A percentile compares a stretch with the other conserved stretches of the same genome.
Conservation (phyloP, 2,888 invertebrate species). For the Mimachlamys varia region DNA sequence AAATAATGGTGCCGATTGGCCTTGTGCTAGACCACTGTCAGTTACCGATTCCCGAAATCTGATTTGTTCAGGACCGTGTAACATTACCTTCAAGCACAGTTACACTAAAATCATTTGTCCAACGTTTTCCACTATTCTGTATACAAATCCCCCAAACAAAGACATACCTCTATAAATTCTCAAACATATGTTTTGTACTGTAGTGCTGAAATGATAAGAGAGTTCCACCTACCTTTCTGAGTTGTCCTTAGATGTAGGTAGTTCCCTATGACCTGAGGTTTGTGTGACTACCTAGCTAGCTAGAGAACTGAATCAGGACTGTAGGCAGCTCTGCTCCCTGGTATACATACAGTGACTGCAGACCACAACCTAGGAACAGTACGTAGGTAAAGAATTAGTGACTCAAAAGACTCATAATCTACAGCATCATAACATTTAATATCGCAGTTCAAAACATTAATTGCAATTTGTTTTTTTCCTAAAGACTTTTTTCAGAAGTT, state of each 20-base stretch:
- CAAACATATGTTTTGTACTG: no score
- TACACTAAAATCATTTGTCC: not conserved
- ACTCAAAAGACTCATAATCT: not conserved
- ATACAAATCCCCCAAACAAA: no score
- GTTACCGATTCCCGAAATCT: not conserved
- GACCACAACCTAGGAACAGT: not conserved
- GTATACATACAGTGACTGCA: not conserved
- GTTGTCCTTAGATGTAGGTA: no score
- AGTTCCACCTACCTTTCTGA: no score
- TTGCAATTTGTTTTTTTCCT: not conserved
- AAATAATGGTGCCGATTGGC: not conserved
- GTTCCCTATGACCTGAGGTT: no score
- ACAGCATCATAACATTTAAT: not conserved
- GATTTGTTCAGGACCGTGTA: not conserved
- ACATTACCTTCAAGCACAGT: not conserved
- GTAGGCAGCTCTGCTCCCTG: not conserved
- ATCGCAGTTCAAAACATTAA: not conserved
- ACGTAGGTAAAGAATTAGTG: not conserved
- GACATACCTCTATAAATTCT: no score
- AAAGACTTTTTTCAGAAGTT: not conserved
- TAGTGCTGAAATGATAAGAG: no score
- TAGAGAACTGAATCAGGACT: not conserved
- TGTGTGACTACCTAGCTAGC: not conserved
- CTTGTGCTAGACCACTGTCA: not conserved
- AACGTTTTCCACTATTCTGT: no score